phyloP scores from a whole-genome alignment of 2,888 invertebrate species.

The Adelognathus sp. region DNA sequence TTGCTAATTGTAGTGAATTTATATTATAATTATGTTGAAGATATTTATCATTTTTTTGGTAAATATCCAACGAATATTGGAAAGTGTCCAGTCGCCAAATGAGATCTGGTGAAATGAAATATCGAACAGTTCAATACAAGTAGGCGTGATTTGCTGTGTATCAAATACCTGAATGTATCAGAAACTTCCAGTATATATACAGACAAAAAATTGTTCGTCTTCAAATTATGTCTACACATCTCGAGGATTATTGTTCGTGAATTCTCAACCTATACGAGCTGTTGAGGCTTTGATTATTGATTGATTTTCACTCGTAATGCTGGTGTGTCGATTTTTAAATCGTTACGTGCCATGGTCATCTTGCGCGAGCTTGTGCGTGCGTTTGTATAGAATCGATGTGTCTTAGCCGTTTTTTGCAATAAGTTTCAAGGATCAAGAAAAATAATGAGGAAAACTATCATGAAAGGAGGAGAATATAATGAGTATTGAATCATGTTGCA shows the following conservation, averaged over 20 bases:
- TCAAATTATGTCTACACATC: background rate
- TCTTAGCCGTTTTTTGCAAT: conserved; percentile 8
- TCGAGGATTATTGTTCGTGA: background rate
- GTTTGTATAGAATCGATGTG: conserved; percentile 8
- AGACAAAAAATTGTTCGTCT: background rate
- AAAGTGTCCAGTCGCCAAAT: background rate
- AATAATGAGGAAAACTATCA: conserved; percentile 9
- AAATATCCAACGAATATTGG: conserved; percentile 25
- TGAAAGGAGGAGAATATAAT: background rate
- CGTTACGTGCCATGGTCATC: background rate
- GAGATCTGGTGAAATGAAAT: background rate
- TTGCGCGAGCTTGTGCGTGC: conserved; percentile 2
- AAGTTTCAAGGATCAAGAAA: conserved; percentile 1
- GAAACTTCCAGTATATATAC: background rate
- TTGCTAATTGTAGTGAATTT: conserved; percentile 38
- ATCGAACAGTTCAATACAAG: too few relatives aligned
- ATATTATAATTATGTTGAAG: conserved; percentile 19
- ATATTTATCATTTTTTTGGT: conserved; percentile 25
- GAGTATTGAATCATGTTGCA: conserved; percentile 35
- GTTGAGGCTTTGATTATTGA: background rate
- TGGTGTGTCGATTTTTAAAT: background rate
- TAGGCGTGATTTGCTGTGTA: too few relatives aligned
- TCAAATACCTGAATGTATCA: too few relatives aligned
- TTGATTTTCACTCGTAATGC: background rate
- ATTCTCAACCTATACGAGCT: background rate